A percentile compares a stretch with the other conserved stretches of the same genome.
phyloP scores from a whole-genome alignment of 1,140 invertebrate genomes.

The Drosophila varians region DNA sequence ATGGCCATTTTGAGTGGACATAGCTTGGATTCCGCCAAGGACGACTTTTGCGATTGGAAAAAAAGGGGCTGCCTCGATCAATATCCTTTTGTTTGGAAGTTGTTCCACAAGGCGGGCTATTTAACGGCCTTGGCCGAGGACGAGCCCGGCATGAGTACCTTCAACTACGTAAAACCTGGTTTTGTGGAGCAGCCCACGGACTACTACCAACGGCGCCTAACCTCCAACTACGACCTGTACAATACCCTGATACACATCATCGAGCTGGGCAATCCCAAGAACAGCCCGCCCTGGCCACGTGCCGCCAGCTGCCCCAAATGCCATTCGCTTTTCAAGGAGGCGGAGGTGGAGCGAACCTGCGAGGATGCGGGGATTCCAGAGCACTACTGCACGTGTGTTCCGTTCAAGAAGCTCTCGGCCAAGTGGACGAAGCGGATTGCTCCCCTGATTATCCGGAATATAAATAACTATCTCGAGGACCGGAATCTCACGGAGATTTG shows the following conservation, averaged over 20 bases:
- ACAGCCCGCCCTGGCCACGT: not conserved
- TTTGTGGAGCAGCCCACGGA: conserved; percentile 91
- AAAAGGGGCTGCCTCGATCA: conserved; percentile 83
- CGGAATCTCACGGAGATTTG: conserved; percentile 47
- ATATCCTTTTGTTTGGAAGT: conserved; percentile 88
- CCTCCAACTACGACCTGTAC: conserved; percentile 92
- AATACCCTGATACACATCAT: conserved; percentile 84
- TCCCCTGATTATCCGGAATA: conserved; percentile 77
- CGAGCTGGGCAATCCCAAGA: conserved; percentile 73
- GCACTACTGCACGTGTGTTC: conserved; percentile 87
- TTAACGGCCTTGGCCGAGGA: conserved; percentile 92
- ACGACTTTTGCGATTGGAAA: conserved; percentile 84
- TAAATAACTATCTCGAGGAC: conserved; percentile 66
- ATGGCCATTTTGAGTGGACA: conserved; percentile 89
- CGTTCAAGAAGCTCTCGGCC: conserved; percentile 79
- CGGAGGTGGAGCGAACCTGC: conserved; percentile 88
- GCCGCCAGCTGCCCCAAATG: conserved; percentile 80
- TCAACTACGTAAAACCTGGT: conserved; percentile 91
- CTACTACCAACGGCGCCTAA: conserved; percentile 90
- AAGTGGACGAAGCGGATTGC: conserved; percentile 51
- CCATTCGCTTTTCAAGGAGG: conserved; percentile 86
- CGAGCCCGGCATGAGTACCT: conserved; percentile 88
- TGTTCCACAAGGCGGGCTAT: conserved; percentile 88
- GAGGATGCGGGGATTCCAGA: conserved; percentile 87
- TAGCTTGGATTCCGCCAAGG: conserved; percentile 78